Evolutionary conservation across 2,888 invertebrate genomes (phyloP).

Genomic region (Rhingia campestris): DNA sequence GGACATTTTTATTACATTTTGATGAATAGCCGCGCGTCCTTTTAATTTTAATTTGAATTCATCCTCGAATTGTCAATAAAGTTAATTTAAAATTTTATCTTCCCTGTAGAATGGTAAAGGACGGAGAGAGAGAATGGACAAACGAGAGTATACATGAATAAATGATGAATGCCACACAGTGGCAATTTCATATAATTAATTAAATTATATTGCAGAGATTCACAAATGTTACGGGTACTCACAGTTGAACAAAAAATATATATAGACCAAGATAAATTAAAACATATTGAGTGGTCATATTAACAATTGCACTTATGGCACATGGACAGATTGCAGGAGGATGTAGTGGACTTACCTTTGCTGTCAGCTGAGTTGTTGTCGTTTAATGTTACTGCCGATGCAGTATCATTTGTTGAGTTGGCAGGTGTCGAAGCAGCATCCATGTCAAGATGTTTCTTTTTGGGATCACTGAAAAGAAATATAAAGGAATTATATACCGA

Average conservation of each 20-base stretch:
- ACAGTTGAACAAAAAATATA: conserved; percentile 20
- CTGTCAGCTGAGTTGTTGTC: conserved; percentile 82
- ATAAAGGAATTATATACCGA: conserved; percentile 32
- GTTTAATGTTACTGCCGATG: conserved; percentile 64
- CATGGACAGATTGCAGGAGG: not conserved
- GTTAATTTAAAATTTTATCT: conserved; percentile 73
- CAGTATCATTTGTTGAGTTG: conserved; percentile 76
- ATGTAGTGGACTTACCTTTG: conserved; percentile 84
- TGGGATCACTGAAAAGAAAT: conserved; percentile 79
- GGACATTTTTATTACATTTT: conserved; percentile 73
- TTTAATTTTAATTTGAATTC: conserved; percentile 74
- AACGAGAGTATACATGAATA: conserved; percentile 63
- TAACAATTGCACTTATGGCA: conserved; percentile 21
- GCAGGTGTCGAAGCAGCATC: conserved; percentile 76
- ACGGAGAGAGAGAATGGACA: conserved; percentile 17
- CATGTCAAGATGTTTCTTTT: conserved; percentile 81
- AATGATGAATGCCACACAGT: conserved; percentile 73
- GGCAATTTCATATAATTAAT: conserved; percentile 73
- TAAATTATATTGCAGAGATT: conserved; percentile 71
- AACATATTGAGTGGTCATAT: conserved; percentile 42
- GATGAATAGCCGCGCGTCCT: conserved; percentile 70
- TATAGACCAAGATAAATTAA: not conserved
- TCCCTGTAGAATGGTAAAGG: conserved; percentile 4
- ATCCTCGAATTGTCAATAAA: conserved; percentile 73
- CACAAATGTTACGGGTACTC: conserved; percentile 24